phyloP scores from a whole-genome alignment of 2,113 vertebrate species.

The Xenopus borealis region DNA sequence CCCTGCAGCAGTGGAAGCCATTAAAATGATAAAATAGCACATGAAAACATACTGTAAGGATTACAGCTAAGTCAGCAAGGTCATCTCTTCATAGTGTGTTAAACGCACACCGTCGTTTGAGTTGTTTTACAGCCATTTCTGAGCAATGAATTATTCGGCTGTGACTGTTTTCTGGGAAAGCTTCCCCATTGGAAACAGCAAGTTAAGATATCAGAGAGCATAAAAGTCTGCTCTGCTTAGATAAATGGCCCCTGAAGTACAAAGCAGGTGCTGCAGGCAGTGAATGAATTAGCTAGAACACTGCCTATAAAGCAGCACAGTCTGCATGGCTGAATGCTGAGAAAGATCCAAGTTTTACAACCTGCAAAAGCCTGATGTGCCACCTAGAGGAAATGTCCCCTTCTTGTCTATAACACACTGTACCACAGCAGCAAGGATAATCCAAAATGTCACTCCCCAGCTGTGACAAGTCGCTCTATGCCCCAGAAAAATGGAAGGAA shows the following conservation, averaged over 20 bases:
- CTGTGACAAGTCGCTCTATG: too few relatives aligned
- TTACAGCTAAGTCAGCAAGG: too few relatives aligned
- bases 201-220: neutral
- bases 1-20: too few relatives aligned
- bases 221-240: neutral
- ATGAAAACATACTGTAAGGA: too few relatives aligned
- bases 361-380: conserved; percentile 20
- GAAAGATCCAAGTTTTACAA: conserved; percentile 20
- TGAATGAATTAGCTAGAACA: neutral
- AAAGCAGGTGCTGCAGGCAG: conserved; percentile 3
- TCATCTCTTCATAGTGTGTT: too few relatives aligned
- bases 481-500: too few relatives aligned
- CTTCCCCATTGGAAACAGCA: neutral
- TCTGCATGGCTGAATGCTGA: conserved; percentile 34
- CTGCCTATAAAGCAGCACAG: conserved; percentile 37
- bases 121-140: too few relatives aligned
- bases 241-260: neutral
- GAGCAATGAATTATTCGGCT: neutral
- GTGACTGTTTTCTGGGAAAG: neutral
- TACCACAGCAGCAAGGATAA: too few relatives aligned
- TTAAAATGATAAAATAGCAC: too few relatives aligned
- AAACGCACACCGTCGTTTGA: too few relatives aligned
- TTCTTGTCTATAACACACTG: too few relatives aligned
- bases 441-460: too few relatives aligned
- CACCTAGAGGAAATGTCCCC: conserved; percentile 32